Evolutionary conservation across 2,797 vertebrate genomes (phyloP).

Genomic region (Galago senegalensis): DNA sequence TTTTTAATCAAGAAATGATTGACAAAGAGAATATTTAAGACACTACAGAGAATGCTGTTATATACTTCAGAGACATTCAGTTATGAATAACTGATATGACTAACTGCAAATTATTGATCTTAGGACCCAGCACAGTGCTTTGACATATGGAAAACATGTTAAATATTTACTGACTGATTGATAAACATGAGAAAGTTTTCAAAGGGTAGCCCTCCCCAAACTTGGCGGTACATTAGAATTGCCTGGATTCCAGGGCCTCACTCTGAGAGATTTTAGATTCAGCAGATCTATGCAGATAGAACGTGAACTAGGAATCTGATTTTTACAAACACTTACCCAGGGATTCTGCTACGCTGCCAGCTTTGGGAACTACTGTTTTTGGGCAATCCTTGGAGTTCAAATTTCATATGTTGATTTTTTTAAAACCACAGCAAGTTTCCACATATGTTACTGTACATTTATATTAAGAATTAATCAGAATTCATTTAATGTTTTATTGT

Average conservation of each 20-base stretch:
- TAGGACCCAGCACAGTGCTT: neutral
- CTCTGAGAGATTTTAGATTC: neutral
- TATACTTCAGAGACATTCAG: neutral
- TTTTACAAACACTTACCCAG: neutral
- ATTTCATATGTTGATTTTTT: constrained; percentile 23
- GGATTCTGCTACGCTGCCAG: neutral
- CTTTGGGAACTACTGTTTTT: neutral
- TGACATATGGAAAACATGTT: neutral
- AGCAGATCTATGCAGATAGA: neutral
- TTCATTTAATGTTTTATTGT: neutral
- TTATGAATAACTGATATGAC: neutral
- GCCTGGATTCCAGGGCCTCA: neutral
- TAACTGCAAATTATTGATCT: neutral
- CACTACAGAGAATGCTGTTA: neutral
- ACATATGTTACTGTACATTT: neutral
- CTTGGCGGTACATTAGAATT: neutral
- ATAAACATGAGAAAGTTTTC: neutral
- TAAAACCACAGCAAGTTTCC: neutral
- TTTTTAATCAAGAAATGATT: neutral
- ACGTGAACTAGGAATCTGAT: constrained; percentile 12
- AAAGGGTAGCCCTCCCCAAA: neutral
- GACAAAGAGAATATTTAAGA: neutral
- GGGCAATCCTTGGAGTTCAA: neutral
- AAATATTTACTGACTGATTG: neutral
- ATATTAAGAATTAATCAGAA: neutral